Evolutionary conservation across 1,140 invertebrate genomes (phyloP), one percentile per base, ranked within the genome.

Genomic region (Zeugodacus cucurbitae): DNA sequence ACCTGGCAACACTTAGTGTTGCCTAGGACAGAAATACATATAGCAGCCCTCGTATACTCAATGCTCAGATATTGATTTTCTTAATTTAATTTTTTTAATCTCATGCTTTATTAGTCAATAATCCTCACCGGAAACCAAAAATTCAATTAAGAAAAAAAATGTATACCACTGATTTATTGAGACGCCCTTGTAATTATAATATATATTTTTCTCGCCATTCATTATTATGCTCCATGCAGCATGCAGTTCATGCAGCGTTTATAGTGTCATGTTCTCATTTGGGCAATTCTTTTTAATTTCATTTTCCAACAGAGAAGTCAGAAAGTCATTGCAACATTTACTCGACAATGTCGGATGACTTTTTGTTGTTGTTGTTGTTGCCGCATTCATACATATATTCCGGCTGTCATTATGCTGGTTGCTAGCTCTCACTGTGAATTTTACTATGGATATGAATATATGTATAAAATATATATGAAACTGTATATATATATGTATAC

Each of bases 261-360:
- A 41, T 67, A 11, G 62, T 17, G 29, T 17, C 62, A 67, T 74
- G 67, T 74, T 74, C 20, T 11, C 67, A 41, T 41, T 74, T 34
- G 29, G 7, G 67, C 34, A 41, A 74, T 74, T 37, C 67, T 32
- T 74, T 74, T 74, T 74, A 41, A 74, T 74, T 74, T 74, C 67
- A 41, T 74, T 74, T 74, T 41, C 20, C 34, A 41, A 41, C 32
- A 37, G 67, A 74, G 34, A 74, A 41, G 34, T 41, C 32, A 37
- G 17, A 41, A 74, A 74, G 67, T 22, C 67, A 74, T 74, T 74
- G 67, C 67, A 37, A 41, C 67, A 74, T 74, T 74, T 74, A 74
- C 67, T 37, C 34, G 34, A 74, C 67, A 74, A 7, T 74, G 67
- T 74, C 34, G 20, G 34, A 20, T 59, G 58, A 7, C n/a, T 3